phyloP scores from a whole-genome alignment of 2,888 invertebrate genomes.

The Dusona sp. region DNA sequence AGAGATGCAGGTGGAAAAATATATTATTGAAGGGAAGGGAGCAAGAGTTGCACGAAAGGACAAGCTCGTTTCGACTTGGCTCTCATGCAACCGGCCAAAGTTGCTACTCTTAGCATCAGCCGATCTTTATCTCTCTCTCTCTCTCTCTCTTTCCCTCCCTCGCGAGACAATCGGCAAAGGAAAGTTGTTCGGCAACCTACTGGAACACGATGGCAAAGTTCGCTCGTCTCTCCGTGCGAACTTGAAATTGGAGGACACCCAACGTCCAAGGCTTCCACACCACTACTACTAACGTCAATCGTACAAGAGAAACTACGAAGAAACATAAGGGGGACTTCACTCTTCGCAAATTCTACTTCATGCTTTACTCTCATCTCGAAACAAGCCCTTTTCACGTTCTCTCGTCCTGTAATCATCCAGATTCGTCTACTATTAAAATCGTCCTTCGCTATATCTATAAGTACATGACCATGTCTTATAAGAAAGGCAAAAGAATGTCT shows the following conservation, averaged over 20 bases:
- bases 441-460: background rate
- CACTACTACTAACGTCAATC: slow-evolving; percentile 14
- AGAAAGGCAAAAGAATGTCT: background rate
- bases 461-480: background rate
- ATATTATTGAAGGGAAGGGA: slow-evolving; percentile 16
- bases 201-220: slow-evolving; percentile 64
- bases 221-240: slow-evolving; percentile 43
- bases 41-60: slow-evolving; percentile 18
- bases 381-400: background rate
- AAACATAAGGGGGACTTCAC: background rate
- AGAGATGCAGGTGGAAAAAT: slow-evolving; percentile 28
- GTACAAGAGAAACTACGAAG: slow-evolving; percentile 20
- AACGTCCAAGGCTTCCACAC: slow-evolving; percentile 52
- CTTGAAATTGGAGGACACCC: slow-evolving; percentile 68
- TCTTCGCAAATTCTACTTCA: slow-evolving; percentile 30
- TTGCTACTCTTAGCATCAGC: slow-evolving; percentile 45
- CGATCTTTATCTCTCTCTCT: slow-evolving; percentile 29
- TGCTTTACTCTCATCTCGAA: slow-evolving; percentile 22
- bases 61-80: slow-evolving; percentile 37
- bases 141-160: background rate
- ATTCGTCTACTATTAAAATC: background rate
- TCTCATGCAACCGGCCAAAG: slow-evolving; percentile 45
- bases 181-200: slow-evolving; percentile 59
- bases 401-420: slow-evolving; percentile 32
- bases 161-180: slow-evolving; percentile 51